A percentile compares a stretch with the other conserved stretches of the same genome.
phyloP scores from a whole-genome alignment of 2,888 invertebrate genomes.

The Idaea straminata region DNA sequence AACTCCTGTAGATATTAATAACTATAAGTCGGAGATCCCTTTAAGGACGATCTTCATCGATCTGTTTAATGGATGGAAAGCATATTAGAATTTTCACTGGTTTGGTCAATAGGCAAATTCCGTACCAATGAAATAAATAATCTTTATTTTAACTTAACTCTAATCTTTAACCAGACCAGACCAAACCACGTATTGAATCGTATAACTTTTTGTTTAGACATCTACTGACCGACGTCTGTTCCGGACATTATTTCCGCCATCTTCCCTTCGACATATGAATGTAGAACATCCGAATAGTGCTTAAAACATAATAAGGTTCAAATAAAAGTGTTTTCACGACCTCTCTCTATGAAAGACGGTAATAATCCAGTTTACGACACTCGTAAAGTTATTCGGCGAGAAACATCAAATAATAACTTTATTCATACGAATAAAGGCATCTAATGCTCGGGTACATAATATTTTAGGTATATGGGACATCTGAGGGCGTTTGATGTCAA shows the following conservation, averaged over 20 bases:
- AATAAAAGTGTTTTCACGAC: not conserved
- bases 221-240: not conserved
- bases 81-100: too few species aligned
- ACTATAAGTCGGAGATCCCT: too few species aligned
- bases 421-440: slow-evolving; percentile 4
- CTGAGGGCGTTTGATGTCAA: too few species aligned
- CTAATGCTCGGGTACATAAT: slow-evolving; percentile 3
- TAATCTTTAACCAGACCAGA: too few species aligned
- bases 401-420: slow-evolving; percentile 1
- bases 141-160: too few species aligned
- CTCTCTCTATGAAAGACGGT: slow-evolving; percentile 10
- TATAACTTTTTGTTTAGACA: not conserved
- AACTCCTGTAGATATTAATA: too few species aligned
- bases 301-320: not conserved
- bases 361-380: slow-evolving; percentile 52
- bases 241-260: not conserved
- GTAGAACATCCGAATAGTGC: not conserved
- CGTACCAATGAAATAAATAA: too few species aligned
- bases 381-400: slow-evolving; percentile 41
- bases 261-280: not conserved
- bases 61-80: too few species aligned
- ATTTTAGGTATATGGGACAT: not conserved
- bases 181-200: too few species aligned
- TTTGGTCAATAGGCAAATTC: too few species aligned
- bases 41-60: too few species aligned